phyloP scores from a whole-genome alignment of 1,140 invertebrate genomes.

The Atta cephalotes region DNA sequence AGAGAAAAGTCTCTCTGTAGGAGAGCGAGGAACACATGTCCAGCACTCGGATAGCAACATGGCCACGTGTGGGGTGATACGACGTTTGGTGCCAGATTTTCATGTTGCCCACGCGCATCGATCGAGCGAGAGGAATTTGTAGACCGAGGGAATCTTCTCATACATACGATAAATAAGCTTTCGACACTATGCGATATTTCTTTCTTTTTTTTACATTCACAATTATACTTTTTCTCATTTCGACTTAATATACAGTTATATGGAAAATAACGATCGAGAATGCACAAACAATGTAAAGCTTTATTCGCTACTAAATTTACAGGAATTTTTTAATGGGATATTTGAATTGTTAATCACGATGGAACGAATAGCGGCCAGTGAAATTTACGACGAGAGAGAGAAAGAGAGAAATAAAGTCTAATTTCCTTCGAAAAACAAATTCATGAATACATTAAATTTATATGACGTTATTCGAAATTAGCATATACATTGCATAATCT shows the following conservation, averaged over 20 bases:
- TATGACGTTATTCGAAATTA: background rate
- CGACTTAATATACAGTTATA: background rate
- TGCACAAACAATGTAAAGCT: background rate
- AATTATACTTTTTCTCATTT: background rate
- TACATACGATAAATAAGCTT: background rate
- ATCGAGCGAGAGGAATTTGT: background rate
- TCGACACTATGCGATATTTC: background rate
- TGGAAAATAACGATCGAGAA: background rate
- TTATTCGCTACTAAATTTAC: background rate
- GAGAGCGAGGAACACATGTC: conserved; percentile 85
- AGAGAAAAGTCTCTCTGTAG: conserved; percentile 82
- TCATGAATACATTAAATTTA: conserved; percentile 37
- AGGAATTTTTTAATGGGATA: background rate
- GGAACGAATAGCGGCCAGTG: background rate
- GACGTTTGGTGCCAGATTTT: conserved; percentile 58
- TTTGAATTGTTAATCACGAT: conserved; percentile 18
- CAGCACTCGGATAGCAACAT: conserved; percentile 74
- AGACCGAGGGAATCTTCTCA: background rate
- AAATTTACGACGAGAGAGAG: conserved; percentile 14
- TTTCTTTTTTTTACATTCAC: background rate
- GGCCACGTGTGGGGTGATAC: conserved; percentile 81
- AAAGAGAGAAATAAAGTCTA: conserved; percentile 20
- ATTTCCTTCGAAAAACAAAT: conserved; percentile 9
- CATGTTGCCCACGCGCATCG: conserved; percentile 35
- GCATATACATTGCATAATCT: background rate